Percentiles rank a stretch among this genome's conserved stretches.
phyloP scores from a whole-genome alignment of 2,797 vertebrate genomes.

The Yasuhikotakia modesta region DNA sequence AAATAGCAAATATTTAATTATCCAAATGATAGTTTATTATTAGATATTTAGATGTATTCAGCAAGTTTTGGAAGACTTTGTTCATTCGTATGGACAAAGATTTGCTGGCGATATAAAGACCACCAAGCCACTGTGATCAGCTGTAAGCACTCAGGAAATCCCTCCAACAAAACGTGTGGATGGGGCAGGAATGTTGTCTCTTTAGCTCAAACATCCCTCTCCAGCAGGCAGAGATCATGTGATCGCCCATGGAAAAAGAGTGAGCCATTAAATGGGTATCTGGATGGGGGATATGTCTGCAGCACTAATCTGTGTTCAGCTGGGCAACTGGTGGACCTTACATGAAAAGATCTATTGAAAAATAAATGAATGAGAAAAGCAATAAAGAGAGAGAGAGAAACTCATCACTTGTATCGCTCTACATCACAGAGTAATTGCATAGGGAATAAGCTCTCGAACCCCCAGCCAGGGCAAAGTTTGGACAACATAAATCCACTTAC shows the following conservation, averaged over 20 bases:
- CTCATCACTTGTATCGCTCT: conserved; percentile 48
- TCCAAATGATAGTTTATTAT: not conserved
- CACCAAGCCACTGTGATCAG: conserved; percentile 57
- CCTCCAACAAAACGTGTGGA: conserved; percentile 70
- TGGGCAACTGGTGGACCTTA: conserved; percentile 53
- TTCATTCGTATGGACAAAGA: not conserved
- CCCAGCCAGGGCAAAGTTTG: conserved; percentile 39
- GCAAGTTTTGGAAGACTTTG: not conserved
- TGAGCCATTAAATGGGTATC: conserved; percentile 38
- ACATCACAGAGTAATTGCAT: conserved; percentile 50
- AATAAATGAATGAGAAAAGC: conserved; percentile 39
- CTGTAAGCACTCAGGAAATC: conserved; percentile 75
- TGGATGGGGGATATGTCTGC: conserved; percentile 45
- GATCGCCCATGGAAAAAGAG: conserved; percentile 54
- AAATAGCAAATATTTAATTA: not conserved
- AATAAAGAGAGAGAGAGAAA: conserved; percentile 45
- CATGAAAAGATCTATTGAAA: conserved; percentile 50
- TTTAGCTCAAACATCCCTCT: conserved; percentile 58
- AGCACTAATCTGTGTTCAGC: conserved; percentile 71
- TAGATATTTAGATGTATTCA: not conserved
- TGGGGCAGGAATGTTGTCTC: conserved; percentile 73
- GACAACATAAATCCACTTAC: conserved; percentile 43
- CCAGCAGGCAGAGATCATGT: conserved; percentile 51
- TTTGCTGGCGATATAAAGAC: not conserved
- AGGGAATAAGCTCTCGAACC: conserved; percentile 46